A percentile compares a stretch with the other conserved stretches of the same genome.
These are phyloP conservation scores for Echiichthys vipera DNA, from an alignment of 2,797 vertebrate genomes.

Conservation along the genomic window DNA sequence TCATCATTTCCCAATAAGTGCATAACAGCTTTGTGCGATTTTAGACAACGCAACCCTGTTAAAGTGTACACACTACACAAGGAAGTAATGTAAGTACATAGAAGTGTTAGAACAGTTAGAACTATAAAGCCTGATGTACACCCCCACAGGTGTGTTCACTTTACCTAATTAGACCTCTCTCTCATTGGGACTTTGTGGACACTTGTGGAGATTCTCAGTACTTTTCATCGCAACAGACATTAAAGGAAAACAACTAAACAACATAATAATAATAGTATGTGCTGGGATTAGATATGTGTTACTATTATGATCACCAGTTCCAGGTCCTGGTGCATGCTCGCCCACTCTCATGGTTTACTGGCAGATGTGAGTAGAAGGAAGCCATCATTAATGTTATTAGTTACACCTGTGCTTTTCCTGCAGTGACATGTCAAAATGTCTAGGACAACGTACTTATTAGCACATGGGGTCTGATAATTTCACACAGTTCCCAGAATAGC, in stretches of 20 bases:
- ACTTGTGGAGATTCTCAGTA: too few species aligned
- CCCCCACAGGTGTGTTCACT: slow-evolving; percentile 2
- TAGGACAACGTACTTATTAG: slow-evolving; percentile 10
- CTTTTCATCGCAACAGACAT: too few species aligned
- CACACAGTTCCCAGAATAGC: slow-evolving; percentile 5
- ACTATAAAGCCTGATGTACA: too few species aligned
- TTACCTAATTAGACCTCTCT: slow-evolving; percentile 2
- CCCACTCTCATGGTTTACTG: background rate
- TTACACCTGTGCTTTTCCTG: slow-evolving; percentile 5
- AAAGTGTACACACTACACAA: too few species aligned
- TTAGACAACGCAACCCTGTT: too few species aligned
- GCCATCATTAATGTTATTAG: background rate
- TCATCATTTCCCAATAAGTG: too few species aligned
- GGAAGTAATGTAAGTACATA: too few species aligned
- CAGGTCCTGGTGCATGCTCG: background rate
- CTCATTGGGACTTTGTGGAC: slow-evolving; percentile 6
- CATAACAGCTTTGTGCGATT: too few species aligned
- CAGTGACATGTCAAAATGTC: slow-evolving; percentile 8
- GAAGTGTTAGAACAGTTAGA: too few species aligned
- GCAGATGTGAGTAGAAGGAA: background rate
- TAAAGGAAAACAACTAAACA: too few species aligned
- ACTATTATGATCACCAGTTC: background rate
- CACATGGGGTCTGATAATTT: background rate
- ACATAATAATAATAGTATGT: too few species aligned
- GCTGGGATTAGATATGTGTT: background rate